Conservation (phyloP, 2,888 invertebrate genomes). For the Adelphocoris suturalis region DNA sequence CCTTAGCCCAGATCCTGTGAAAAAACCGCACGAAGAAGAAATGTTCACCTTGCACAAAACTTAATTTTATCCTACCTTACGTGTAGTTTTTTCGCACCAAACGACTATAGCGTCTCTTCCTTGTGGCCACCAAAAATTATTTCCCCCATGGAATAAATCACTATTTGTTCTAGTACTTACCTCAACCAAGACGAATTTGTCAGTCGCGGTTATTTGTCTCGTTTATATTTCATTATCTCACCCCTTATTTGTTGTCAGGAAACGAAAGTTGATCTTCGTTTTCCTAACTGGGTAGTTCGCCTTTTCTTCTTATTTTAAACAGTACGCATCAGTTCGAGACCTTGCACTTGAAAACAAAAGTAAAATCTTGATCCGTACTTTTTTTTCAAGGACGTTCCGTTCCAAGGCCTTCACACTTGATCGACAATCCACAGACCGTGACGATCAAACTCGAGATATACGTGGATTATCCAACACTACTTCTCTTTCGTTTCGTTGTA, state of each 20-base stretch:
- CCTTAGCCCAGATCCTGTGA: neutral
- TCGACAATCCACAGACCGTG: neutral
- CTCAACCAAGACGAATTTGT: neutral
- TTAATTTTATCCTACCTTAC: neutral
- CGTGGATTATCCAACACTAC: neutral
- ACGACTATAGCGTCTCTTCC: neutral
- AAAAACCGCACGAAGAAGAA: slow-evolving; percentile 5
- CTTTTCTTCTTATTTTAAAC: no score
- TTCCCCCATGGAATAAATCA: neutral
- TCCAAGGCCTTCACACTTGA: neutral
- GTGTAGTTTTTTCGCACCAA: neutral
- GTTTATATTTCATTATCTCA: neutral
- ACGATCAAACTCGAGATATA: neutral
- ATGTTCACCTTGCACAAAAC: neutral
- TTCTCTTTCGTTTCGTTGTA: neutral
- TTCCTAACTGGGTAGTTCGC: no score
- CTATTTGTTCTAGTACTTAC: neutral
- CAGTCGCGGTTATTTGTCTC: neutral
- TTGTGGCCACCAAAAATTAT: neutral
- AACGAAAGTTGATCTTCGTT: no score
- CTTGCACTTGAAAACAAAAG: neutral
- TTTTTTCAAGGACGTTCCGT: neutral
- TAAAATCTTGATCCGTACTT: slow-evolving; percentile 3
- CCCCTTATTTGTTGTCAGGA: no score
- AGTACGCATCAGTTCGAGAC: no score